phyloP scores from a whole-genome alignment of 2,797 vertebrate species.

The Antennarius maculatus region DNA sequence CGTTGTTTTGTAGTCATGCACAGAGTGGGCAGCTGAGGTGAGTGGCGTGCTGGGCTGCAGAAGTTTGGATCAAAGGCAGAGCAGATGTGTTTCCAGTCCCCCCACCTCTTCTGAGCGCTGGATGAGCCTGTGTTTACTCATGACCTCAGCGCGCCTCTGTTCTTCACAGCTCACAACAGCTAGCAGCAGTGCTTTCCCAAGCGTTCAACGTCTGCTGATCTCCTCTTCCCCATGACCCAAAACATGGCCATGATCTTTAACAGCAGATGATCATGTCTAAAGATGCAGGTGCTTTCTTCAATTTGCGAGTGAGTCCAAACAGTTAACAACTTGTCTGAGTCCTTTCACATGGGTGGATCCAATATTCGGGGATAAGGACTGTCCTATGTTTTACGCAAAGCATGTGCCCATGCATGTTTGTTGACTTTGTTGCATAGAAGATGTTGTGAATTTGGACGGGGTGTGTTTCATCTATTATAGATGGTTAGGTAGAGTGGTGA shows the following conservation, averaged over 20 bases:
- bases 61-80: constrained; percentile 83
- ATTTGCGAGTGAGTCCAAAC: constrained; percentile 38
- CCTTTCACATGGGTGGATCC: constrained; percentile 62
- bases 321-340: constrained; percentile 53
- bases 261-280: constrained; percentile 5
- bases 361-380: constrained; percentile 61
- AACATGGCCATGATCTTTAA: constrained; percentile 27
- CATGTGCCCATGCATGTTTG: constrained; percentile 75
- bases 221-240: constrained; percentile 40
- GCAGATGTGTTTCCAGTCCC: constrained; percentile 82
- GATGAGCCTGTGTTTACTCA: constrained; percentile 75
- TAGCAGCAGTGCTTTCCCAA: constrained; percentile 69
- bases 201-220: constrained; percentile 53
- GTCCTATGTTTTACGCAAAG: constrained; percentile 59
- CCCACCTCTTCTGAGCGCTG: constrained; percentile 60
- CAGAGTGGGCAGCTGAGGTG: constrained; percentile 79
- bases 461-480: constrained; percentile 68
- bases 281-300: constrained; percentile 21
- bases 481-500: constrained; percentile 46
- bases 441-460: constrained; percentile 70
- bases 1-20: constrained; percentile 76
- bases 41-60: constrained; percentile 78
- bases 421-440: constrained; percentile 70
- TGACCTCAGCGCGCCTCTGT: constrained; percentile 78
- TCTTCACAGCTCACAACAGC: constrained; percentile 72